Evolutionary conservation across 2,888 invertebrate genomes (phyloP).

Genomic region (Parelbella ahira): DNA sequence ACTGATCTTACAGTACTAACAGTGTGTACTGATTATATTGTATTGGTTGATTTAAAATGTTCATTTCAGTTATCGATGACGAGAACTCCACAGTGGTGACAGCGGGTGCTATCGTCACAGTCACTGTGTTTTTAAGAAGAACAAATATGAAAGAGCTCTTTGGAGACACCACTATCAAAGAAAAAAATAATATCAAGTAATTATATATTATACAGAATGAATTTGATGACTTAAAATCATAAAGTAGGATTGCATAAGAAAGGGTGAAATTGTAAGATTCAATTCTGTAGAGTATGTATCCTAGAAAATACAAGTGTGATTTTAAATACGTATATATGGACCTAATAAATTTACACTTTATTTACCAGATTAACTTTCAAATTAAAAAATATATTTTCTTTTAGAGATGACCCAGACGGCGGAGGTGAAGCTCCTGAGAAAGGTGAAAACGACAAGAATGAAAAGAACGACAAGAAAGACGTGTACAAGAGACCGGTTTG

Average conservation of each 20-base stretch:
- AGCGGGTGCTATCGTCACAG: slow-evolving; percentile 98
- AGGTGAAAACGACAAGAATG: slow-evolving; percentile 47
- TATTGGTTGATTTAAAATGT: no score
- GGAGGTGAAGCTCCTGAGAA: slow-evolving; percentile 65
- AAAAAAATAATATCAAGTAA: slow-evolving; percentile 82
- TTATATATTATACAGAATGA: no score
- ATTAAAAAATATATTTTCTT: slow-evolving; percentile 1
- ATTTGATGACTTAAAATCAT: no score
- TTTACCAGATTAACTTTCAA: no score
- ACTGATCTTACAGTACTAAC: no score
- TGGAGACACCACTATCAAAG: slow-evolving; percentile 87
- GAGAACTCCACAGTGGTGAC: slow-evolving; percentile 98
- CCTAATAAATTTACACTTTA: neutral
- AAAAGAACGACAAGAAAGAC: slow-evolving; percentile 69
- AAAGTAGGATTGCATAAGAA: no score
- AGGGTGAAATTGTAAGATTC: no score
- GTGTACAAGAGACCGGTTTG: slow-evolving; percentile 88
- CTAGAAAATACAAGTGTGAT: no score
- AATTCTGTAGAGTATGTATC: no score
- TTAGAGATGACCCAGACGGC: slow-evolving; percentile 79
- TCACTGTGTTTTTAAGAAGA: slow-evolving; percentile 92
- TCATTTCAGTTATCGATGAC: slow-evolving; percentile 93
- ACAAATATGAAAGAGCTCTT: slow-evolving; percentile 91
- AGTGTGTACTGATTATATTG: no score
- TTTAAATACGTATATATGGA: no score